Conservation (phyloP, 2,888 invertebrate species). For the Onchidella celtica region DNA sequence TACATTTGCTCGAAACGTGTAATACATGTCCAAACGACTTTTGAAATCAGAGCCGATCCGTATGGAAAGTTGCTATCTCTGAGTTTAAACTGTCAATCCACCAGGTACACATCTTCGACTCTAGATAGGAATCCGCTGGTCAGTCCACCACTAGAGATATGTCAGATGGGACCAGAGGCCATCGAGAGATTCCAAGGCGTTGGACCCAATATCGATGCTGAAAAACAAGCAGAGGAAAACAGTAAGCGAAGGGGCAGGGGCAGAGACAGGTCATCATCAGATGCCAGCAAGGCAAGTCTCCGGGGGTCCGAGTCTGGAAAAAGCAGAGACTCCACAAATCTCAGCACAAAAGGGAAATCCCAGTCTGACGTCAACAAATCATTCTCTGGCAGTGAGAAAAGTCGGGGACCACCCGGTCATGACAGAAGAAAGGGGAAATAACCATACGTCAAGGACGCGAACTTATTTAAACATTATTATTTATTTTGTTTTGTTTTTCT, state of each 20-base stretch:
- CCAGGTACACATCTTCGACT: constrained; percentile 72
- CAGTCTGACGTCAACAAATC: neutral
- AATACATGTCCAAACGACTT: too few species aligned
- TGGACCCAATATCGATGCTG: constrained; percentile 40
- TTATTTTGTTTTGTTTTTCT: too few species aligned
- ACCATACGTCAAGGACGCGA: too few species aligned
- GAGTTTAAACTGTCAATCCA: too few species aligned
- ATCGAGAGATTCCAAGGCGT: constrained; percentile 73
- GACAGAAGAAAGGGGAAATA: constrained; percentile 18
- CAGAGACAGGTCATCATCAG: neutral
- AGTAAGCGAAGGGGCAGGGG: neutral
- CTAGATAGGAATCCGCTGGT: constrained; percentile 77
- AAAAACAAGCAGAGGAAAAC: constrained; percentile 36
- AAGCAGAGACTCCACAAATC: neutral
- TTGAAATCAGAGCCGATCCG: too few species aligned
- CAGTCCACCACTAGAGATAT: constrained; percentile 78
- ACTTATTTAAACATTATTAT: too few species aligned
- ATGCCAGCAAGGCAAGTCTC: constrained; percentile 3
- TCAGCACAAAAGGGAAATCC: neutral
- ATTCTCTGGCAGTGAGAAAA: neutral
- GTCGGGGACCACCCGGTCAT: neutral
- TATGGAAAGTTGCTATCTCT: too few species aligned
- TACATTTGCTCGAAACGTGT: too few species aligned
- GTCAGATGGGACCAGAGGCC: constrained; percentile 74
- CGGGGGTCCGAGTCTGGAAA: neutral